A percentile compares a stretch with the other conserved stretches of the same genome.
phyloP scores from a whole-genome alignment of 2,888 invertebrate genomes.

The Colostygia pectinataria region DNA sequence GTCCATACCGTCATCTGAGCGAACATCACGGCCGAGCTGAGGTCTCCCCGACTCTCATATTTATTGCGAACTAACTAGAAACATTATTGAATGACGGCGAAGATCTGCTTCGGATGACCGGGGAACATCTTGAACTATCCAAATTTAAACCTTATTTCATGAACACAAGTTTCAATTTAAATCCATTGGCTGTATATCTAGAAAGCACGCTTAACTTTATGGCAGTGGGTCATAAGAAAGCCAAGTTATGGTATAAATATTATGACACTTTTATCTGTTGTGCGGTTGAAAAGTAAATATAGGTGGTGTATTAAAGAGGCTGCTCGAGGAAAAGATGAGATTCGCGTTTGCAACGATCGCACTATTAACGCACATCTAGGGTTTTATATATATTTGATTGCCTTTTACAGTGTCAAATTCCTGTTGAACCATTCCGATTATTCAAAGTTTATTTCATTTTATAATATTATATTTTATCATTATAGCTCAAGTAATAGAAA shows the following conservation, averaged over 20 bases:
- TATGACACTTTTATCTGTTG: constrained; percentile 80
- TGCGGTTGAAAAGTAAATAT: constrained; percentile 75
- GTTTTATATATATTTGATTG: constrained; percentile 56
- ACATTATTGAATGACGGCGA: constrained; percentile 75
- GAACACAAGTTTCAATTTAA: constrained; percentile 48
- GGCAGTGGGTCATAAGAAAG: constrained; percentile 75
- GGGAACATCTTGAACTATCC: constrained; percentile 52
- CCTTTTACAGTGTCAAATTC: constrained; percentile 52
- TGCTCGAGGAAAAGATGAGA: constrained; percentile 44
- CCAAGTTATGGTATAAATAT: constrained; percentile 79
- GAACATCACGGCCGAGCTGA: constrained; percentile 63
- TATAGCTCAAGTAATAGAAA: no score
- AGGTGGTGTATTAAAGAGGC: constrained; percentile 48
- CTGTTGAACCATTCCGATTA: constrained; percentile 36
- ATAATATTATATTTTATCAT: no score
- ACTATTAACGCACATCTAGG: constrained; percentile 42
- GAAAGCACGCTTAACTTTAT: constrained; percentile 73
- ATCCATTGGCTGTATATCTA: constrained; percentile 49
- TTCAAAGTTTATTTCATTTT: no score
- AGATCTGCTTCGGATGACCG: constrained; percentile 63
- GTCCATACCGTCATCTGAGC: constrained; percentile 74
- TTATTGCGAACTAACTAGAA: constrained; percentile 79
- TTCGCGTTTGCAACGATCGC: constrained; percentile 53
- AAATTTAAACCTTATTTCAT: constrained; percentile 62
- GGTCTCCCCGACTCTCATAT: constrained; percentile 70